Evolutionary conservation across 2,888 invertebrate species (phyloP), one percentile per base, ranked within the genome.

Genomic region (Megaustenia siamemsis): DNA sequence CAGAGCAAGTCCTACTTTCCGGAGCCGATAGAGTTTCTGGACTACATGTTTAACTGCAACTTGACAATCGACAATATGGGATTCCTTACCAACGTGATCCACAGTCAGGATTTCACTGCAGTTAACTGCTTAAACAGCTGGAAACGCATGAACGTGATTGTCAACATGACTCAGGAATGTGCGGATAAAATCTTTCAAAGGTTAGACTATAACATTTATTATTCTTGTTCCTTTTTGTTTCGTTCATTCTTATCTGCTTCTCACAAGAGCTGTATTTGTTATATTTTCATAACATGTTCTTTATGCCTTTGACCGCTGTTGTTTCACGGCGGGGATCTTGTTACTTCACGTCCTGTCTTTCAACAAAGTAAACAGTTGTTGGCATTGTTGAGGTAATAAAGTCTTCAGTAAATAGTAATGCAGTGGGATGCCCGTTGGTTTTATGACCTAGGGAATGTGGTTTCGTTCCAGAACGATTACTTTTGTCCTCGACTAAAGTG

Each of bases 21-120:
- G 0, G 40, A 56, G 49, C 81, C 84, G 5, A n/a, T 84, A 32
- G 76, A 80, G 15, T 84, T 84, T 40, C 40, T 84, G 15, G 32
- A 45, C 75, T 81, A 75, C 60, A 81, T 84, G 84, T 84, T 84
- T 45, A 43, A 15, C 21, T 84, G 84, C 32, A 84, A 84, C 66
- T 15, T 84, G 28, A 81, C 80, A 8, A 32, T 8, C 15, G 66
- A 84, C 76, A 84, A 84, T 56, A 4, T 81, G 35, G 81, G 75
- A 6, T 84, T 84, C 28, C 53, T 84, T n/a, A 84, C 84, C 28
- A 84, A 84, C 56, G 68, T 76, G 8, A 28, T 28, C 0, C 66
- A 84, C n/a, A 84, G 84, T 38, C 24, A 53, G 21, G 79, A 79
- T 60, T 84, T 84, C 77, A 56, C 32, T 24, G 45, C 49, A 12